Conservation (phyloP, 1,140 invertebrate genomes). For the Temnothorax longispinosus region DNA sequence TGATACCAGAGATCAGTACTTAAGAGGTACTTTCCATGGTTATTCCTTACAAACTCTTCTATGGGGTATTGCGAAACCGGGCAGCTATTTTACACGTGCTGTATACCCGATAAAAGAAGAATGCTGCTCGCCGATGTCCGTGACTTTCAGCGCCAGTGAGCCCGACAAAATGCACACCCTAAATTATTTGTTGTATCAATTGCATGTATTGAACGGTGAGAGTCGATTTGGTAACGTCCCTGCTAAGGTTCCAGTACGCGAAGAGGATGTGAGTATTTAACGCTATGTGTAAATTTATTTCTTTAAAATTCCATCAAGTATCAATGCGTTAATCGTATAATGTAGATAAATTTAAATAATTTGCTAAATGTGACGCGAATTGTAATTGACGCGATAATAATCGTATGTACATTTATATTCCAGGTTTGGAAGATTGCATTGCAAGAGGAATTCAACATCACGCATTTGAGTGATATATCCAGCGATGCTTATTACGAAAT, state of each 20-base stretch:
- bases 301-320: background rate
- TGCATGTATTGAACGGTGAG: conserved; percentile 78
- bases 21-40: conserved; percentile 85
- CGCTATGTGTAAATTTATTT: background rate
- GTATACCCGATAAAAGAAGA: conserved; percentile 81
- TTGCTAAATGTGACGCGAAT: background rate
- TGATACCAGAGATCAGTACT: conserved; percentile 85
- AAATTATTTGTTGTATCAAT: conserved; percentile 84
- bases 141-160: conserved; percentile 84
- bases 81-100: conserved; percentile 84
- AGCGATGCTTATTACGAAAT: conserved; percentile 83
- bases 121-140: conserved; percentile 83
- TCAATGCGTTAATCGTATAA: background rate
- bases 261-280: conserved; percentile 77
- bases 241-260: conserved; percentile 78
- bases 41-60: conserved; percentile 85
- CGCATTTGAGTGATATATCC: conserved; percentile 79
- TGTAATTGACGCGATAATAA: background rate
- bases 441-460: conserved; percentile 83
- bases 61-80: conserved; percentile 82
- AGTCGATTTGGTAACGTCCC: conserved; percentile 80
- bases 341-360: conserved; percentile 3
- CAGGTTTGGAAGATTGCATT: conserved; percentile 84
- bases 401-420: conserved; percentile 28
- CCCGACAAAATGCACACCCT: conserved; percentile 84